Base-by-base conservation (phyloP, 2,797 vertebrate genomes). In the Arvicola amphibius region DNA sequence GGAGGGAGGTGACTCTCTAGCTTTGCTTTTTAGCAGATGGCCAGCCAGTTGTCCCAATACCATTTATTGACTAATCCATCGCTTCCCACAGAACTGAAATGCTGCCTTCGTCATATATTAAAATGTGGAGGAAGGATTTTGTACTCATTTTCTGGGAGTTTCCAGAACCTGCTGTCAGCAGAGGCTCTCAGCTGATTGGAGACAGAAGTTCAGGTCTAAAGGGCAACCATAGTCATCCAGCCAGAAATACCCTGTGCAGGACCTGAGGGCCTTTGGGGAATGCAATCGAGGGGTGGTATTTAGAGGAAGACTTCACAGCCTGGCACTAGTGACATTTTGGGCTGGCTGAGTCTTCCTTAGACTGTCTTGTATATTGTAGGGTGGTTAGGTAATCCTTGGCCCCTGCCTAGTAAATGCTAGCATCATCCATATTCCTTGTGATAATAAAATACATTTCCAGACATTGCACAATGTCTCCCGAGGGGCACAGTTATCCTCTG, bases 21-120 rank as follows among this genome's bases (percentile, higher is more conserved):
- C 96, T 96, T 97, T 96, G 95, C 94, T 97, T 96, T 97, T 96
- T 94, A 96, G 93, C 97, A 98, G 96, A 97, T 97, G 97, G 96
- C 89, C 94, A 97, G 91, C 94, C 96, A 95, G 81, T 98, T 97
- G 96, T 98, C 95, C 96, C 97, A 96, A 96, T 97, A 95, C 94
- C 97, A 78, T 94, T 97, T 97, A 97, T 97, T 98, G 97, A 97
- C 95, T 97, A 97, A 98, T 97, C 97, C 95, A 92, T 94, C 0
- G 65, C 97, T 94, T 97, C 94, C 94, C 86, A 91, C 95, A 92
- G 94, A 89, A 97, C 88, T 94, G 94, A 98, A 97, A 96, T 94
- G 94, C 96, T 5, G 40, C 94, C 94, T 95, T 94, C 90, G 77
- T 96, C 95, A 95, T 94, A 94, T 86, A 97, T 96, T 96, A 97